These are phyloP conservation scores for Aphidius gifuensis DNA, from an alignment of 1,140 invertebrate species.

Conservation along the genomic window DNA sequence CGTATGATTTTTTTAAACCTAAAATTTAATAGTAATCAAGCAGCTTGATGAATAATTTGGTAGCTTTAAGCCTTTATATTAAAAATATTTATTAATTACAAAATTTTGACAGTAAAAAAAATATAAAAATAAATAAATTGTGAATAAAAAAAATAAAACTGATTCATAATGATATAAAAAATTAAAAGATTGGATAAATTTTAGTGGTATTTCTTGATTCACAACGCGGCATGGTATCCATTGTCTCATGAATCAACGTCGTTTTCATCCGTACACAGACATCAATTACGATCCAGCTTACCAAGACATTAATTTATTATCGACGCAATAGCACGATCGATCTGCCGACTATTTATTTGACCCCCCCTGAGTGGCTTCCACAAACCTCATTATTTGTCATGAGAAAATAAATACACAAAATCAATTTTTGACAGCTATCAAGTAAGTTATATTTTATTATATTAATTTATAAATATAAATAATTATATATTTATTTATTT, in stretches of 20 bases:
- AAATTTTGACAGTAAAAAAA: too few species aligned
- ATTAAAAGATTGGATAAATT: background rate
- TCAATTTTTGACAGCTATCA: slow-evolving; percentile 1
- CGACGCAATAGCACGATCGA: slow-evolving; percentile 34
- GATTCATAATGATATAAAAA: background rate
- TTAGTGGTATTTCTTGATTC: background rate
- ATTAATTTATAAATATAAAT: too few species aligned
- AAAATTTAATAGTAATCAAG: too few species aligned
- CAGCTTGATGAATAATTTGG: too few species aligned
- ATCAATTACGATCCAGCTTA: slow-evolving; percentile 43
- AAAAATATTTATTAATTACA: too few species aligned
- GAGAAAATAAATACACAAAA: background rate
- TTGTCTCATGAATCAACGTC: slow-evolving; percentile 46
- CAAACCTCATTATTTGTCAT: slow-evolving; percentile 1
- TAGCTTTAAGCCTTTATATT: too few species aligned
- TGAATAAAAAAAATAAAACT: background rate
- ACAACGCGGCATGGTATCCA: background rate
- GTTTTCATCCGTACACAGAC: slow-evolving; percentile 41
- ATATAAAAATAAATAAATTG: too few species aligned
- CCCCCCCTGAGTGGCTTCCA: slow-evolving; percentile 8
- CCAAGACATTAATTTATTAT: slow-evolving; percentile 47
- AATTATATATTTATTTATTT: too few species aligned
- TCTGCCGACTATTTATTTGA: slow-evolving; percentile 27
- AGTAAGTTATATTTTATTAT: background rate
- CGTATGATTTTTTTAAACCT: too few species aligned